These are phyloP conservation scores for Leuciscus idus DNA, from an alignment of 2,113 vertebrate species.

Conservation along the genomic window DNA sequence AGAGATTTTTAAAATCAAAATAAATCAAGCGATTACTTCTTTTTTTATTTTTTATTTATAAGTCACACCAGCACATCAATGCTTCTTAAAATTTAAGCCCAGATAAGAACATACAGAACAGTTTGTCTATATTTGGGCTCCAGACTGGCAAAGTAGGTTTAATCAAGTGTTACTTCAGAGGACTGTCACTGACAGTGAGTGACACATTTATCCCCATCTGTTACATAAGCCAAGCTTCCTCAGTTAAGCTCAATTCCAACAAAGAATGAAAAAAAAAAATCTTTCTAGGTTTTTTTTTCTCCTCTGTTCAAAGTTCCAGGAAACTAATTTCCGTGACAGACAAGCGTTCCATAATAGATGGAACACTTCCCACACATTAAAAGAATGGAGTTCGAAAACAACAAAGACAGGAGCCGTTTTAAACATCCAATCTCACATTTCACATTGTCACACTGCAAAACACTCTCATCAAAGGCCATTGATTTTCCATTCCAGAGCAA, in stretches of 20 bases:
- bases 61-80: constrained; percentile 1
- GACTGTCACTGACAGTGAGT: constrained; percentile 72
- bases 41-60: neutral
- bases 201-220: constrained; percentile 76
- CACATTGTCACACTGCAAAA: constrained; percentile 78
- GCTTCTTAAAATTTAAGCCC: neutral
- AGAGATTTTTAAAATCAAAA: neutral
- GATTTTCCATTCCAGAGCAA: constrained; percentile 81
- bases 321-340: constrained; percentile 76
- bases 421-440: constrained; percentile 76
- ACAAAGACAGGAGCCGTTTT: constrained; percentile 72
- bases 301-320: constrained; percentile 65
- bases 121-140: constrained; percentile 10
- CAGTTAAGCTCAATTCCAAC: constrained; percentile 40
- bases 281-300: constrained; percentile 72
- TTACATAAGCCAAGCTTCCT: constrained; percentile 70
- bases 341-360: constrained; percentile 74
- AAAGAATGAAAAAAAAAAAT: constrained; percentile 66
- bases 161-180: constrained; percentile 73
- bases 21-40: neutral
- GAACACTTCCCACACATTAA: constrained; percentile 72
- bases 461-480: constrained; percentile 80
- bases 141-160: constrained; percentile 69
- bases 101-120: constrained; percentile 10
- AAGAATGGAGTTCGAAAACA: constrained; percentile 68